Evolutionary conservation across 2,888 invertebrate species (phyloP).

Genomic region (Nomada fucata): DNA sequence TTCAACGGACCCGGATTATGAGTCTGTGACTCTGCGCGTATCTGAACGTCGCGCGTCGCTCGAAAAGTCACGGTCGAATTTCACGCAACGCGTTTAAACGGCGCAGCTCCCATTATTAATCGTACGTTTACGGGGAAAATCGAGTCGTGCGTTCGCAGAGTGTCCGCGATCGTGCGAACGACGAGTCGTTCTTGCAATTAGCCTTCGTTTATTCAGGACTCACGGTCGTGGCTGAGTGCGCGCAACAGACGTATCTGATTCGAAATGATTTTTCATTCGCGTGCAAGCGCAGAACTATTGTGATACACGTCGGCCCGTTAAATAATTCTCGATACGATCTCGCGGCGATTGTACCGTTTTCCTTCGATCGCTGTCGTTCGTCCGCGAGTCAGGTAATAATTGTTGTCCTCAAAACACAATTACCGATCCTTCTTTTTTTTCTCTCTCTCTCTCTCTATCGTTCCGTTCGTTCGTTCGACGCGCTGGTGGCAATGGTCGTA

Average conservation of each 20-base stretch:
- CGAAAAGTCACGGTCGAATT: conserved; percentile 16
- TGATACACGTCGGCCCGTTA: neutral
- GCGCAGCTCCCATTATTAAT: no score
- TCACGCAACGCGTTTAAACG: neutral
- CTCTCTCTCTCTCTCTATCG: no score
- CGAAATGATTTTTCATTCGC: neutral
- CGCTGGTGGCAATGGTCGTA: no score
- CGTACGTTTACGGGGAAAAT: neutral
- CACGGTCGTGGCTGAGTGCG: neutral
- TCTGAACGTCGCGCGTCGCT: neutral
- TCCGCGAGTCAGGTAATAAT: neutral
- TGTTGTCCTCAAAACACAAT: neutral
- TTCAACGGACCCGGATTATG: conserved; percentile 76
- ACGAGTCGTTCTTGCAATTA: conserved; percentile 9
- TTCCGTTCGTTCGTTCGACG: no score
- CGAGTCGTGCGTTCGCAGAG: neutral
- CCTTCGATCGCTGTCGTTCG: conserved; percentile 5
- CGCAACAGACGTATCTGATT: neutral
- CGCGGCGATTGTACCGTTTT: conserved; percentile 9
- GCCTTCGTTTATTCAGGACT: conserved; percentile 10
- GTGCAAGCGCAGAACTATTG: neutral
- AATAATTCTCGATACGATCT: conserved; percentile 8
- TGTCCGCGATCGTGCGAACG: neutral
- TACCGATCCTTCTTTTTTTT: neutral
- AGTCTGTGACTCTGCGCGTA: conserved; percentile 20